phyloP scores from a whole-genome alignment of 2,888 invertebrate genomes.

The Phaonia tiefii region DNA sequence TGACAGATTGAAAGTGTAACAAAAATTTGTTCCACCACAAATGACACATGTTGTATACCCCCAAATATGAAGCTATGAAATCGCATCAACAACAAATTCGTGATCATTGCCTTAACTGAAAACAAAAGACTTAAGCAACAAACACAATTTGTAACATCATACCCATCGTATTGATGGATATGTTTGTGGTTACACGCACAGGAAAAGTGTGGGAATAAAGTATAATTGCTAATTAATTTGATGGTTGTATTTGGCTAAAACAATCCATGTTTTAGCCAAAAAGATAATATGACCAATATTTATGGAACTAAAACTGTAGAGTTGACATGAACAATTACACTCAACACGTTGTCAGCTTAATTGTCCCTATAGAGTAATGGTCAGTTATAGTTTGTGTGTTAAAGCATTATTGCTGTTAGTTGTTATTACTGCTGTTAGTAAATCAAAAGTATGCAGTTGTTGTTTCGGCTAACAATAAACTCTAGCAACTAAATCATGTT shows the following conservation, averaged over 20 bases:
- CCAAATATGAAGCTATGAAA: conserved; percentile 23
- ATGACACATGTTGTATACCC: conserved; percentile 36
- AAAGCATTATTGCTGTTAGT: background rate
- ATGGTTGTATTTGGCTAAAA: conserved; percentile 49
- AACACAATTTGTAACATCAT: conserved; percentile 44
- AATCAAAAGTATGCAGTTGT: background rate
- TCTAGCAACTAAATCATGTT: background rate
- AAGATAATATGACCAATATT: background rate
- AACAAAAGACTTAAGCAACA: conserved; percentile 48
- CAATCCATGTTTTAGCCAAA: conserved; percentile 55
- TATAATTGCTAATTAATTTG: conserved; percentile 58
- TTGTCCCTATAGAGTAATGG: conserved; percentile 56
- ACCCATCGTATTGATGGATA: conserved; percentile 58
- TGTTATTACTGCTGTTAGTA: background rate
- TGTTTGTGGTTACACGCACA: conserved; percentile 10
- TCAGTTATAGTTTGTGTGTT: background rate
- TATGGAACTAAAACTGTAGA: background rate
- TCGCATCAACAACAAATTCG: conserved; percentile 6
- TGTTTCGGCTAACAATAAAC: too few species aligned
- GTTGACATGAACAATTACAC: background rate
- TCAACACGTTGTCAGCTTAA: background rate
- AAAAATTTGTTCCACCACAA: conserved; percentile 56
- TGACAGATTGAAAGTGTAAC: conserved; percentile 57
- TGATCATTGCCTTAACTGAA: conserved; percentile 44
- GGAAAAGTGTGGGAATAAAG: conserved; percentile 62